Evolutionary conservation across 2,113 vertebrate species (phyloP).

Genomic region (Capreolus pygargus): DNA sequence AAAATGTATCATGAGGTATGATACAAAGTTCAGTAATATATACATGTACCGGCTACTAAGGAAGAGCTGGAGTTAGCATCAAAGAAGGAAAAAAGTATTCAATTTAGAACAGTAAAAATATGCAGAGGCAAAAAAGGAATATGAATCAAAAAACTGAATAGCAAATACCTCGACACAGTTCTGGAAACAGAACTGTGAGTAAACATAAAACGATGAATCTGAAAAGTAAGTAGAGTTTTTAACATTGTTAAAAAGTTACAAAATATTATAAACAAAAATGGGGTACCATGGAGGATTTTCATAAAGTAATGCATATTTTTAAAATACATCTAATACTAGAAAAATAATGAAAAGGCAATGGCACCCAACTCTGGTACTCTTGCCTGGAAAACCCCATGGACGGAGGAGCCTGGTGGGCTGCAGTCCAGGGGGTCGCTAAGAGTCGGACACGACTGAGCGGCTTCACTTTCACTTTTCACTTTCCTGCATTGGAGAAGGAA

Average conservation of each 20-base stretch:
- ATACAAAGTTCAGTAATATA: neutral
- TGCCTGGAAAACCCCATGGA: too few relatives aligned
- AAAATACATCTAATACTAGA: neutral
- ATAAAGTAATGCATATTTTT: neutral
- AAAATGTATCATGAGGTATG: neutral
- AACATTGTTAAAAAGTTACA: neutral
- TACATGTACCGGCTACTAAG: neutral
- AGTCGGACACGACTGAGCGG: accelerated
- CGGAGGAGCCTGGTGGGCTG: too few relatives aligned
- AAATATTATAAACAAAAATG: neutral
- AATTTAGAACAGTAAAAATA: neutral
- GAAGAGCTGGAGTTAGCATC: neutral
- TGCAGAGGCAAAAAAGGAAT: neutral
- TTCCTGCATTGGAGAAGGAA: too few relatives aligned
- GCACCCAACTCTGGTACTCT: too few relatives aligned
- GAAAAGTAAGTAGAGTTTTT: neutral
- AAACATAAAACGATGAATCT: neutral
- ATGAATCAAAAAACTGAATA: neutral
- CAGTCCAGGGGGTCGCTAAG: too few relatives aligned
- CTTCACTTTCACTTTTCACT: too few relatives aligned
- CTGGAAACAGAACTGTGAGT: neutral
- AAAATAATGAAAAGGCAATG: neutral
- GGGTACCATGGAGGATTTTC: neutral
- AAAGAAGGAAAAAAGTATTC: neutral
- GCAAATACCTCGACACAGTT: neutral